Percentiles rank a stretch among this genome's conserved stretches.
phyloP scores from a whole-genome alignment of 1,140 invertebrate genomes.

The Apis mellifera region DNA sequence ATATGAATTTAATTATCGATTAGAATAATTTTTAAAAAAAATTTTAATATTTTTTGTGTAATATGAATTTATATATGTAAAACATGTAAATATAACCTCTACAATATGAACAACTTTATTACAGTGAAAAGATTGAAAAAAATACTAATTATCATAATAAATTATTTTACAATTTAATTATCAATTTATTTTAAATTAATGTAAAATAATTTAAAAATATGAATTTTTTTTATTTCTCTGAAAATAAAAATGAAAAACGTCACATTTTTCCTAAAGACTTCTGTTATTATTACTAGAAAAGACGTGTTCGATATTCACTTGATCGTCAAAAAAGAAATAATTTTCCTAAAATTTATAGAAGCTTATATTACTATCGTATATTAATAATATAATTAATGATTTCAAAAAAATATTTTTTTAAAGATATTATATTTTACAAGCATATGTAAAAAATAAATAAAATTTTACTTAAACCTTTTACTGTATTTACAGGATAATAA shows the following conservation, averaged over 20 bases:
- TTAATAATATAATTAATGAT: neutral
- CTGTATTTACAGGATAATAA: neutral
- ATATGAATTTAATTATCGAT: neutral
- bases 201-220: neutral
- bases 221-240: neutral
- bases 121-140: neutral
- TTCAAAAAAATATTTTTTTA: neutral
- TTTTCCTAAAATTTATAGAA: neutral
- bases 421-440: neutral
- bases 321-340: neutral
- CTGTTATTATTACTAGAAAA: neutral
- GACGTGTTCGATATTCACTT: neutral
- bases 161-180: neutral
- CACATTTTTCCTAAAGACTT: neutral
- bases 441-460: conserved; percentile 15
- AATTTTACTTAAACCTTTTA: neutral
- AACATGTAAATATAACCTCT: conserved; percentile 35
- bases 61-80: no score
- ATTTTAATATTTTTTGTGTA: neutral
- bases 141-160: neutral
- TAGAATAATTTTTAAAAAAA: neutral
- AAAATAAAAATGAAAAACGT: neutral
- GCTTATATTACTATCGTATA: neutral
- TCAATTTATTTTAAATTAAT: neutral
- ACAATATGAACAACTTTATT: conserved; percentile 19